Evolutionary conservation across 2,888 invertebrate species (phyloP).

Genomic region (Rosalia funebris): DNA sequence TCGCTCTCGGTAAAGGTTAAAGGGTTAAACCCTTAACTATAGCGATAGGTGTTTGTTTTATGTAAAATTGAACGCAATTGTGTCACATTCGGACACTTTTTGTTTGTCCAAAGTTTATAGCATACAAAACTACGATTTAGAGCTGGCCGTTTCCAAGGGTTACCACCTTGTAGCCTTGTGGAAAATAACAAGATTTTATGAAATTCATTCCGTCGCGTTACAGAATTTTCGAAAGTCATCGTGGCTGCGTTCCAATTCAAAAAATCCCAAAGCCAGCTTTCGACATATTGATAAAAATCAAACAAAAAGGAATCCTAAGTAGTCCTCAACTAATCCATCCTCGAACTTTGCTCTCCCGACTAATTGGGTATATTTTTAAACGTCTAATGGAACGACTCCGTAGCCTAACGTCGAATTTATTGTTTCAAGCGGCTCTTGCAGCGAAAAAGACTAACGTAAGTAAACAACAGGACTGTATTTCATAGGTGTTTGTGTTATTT

Average conservation of each 20-base stretch:
- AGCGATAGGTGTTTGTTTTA: too few species aligned
- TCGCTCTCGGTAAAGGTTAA: too few species aligned
- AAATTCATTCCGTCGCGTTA: neutral
- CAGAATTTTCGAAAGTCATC: constrained; percentile 5
- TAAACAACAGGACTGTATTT: constrained; percentile 2
- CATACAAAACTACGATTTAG: too few species aligned
- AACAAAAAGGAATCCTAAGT: constrained; percentile 13
- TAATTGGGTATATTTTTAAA: constrained; percentile 16
- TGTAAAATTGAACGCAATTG: too few species aligned
- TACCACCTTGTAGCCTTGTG: too few species aligned
- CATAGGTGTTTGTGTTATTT: constrained; percentile 8
- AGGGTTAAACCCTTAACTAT: too few species aligned
- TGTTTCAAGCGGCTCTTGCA: constrained; percentile 8
- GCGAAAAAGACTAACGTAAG: constrained; percentile 15
- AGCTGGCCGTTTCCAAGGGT: too few species aligned
- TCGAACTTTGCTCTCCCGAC: neutral
- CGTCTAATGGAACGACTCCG: neutral
- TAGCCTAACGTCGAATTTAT: neutral
- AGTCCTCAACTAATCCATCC: constrained; percentile 5
- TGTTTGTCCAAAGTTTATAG: too few species aligned
- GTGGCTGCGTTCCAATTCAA: constrained; percentile 9
- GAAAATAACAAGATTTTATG: too few species aligned
- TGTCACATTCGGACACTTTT: too few species aligned
- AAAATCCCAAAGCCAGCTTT: constrained; percentile 22
- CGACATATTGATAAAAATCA: constrained; percentile 13